Evolutionary conservation across 1,140 invertebrate species (phyloP).

Genomic region (Atta cephalotes): DNA sequence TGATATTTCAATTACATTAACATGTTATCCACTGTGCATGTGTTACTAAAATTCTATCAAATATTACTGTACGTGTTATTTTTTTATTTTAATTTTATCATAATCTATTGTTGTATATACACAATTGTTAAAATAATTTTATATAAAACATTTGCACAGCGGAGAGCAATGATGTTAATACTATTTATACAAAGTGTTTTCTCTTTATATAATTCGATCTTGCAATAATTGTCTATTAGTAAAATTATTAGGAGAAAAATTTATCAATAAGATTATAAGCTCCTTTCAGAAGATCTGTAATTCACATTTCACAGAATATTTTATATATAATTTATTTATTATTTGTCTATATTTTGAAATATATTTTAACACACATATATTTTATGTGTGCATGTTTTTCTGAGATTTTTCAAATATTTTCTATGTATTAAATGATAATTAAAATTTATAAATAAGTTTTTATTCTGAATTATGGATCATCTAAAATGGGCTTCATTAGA

Average conservation of each 20-base stretch:
- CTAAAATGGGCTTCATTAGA: background rate
- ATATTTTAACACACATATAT: background rate
- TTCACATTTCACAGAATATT: background rate
- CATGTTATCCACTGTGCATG: constrained; percentile 18
- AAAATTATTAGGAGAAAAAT: constrained; percentile 26
- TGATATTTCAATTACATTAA: constrained; percentile 29
- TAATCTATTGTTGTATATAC: background rate
- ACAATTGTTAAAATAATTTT: constrained; percentile 8
- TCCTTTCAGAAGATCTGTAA: constrained; percentile 5
- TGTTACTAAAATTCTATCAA: background rate
- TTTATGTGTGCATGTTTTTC: too few relatives aligned
- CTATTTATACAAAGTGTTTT: background rate
- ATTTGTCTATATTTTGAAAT: background rate
- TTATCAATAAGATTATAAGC: constrained; percentile 5
- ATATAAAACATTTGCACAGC: background rate
- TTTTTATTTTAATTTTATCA: background rate
- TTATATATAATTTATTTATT: background rate
- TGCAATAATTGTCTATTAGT: background rate
- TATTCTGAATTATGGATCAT: background rate
- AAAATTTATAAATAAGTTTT: background rate
- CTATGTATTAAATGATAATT: background rate
- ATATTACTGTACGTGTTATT: background rate
- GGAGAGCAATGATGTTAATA: constrained; percentile 8
- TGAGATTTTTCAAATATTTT: background rate
- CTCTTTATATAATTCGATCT: constrained; percentile 39